phyloP scores from a whole-genome alignment of 2,797 vertebrate species.

The Enteromius afrohamiltoni region DNA sequence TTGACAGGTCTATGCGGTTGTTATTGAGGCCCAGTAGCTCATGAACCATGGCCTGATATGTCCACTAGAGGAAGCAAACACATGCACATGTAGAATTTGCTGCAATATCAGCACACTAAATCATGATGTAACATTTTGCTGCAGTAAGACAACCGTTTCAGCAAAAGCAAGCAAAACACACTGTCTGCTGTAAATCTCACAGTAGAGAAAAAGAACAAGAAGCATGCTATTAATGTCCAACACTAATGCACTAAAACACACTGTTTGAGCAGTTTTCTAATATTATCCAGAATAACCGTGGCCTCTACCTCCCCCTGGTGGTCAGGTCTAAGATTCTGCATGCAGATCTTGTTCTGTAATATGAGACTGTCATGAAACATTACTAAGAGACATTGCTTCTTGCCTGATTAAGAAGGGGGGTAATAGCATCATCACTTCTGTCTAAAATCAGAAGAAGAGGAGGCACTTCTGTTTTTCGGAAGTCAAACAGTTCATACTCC shows the following conservation, averaged over 20 bases:
- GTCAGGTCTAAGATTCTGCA: neutral
- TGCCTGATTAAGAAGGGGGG: conserved; percentile 87
- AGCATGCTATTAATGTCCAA: neutral
- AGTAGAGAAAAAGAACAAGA: neutral
- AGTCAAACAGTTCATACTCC: conserved; percentile 96
- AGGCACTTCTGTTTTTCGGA: conserved; percentile 93
- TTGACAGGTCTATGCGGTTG: conserved; percentile 95
- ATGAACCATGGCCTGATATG: conserved; percentile 98
- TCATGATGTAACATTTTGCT: conserved; percentile 10
- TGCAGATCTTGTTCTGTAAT: neutral
- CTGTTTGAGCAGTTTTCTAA: neutral
- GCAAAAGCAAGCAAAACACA: neutral
- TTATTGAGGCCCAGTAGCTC: conserved; percentile 94
- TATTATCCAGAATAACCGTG: neutral
- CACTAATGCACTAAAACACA: neutral
- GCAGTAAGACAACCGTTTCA: neutral
- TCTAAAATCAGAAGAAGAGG: conserved; percentile 92
- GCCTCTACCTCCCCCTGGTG: conserved; percentile 54
- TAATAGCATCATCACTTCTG: conserved; percentile 92
- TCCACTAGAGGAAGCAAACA: conserved; percentile 82
- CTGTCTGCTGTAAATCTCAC: neutral
- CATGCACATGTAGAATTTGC: neutral
- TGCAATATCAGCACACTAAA: neutral
- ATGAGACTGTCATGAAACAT: neutral
- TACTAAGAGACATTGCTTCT: conserved; percentile 1